A percentile compares a stretch with the other conserved stretches of the same genome.
Evolutionary conservation across 2,797 vertebrate genomes (phyloP).

Genomic region (Mareca strepera): DNA sequence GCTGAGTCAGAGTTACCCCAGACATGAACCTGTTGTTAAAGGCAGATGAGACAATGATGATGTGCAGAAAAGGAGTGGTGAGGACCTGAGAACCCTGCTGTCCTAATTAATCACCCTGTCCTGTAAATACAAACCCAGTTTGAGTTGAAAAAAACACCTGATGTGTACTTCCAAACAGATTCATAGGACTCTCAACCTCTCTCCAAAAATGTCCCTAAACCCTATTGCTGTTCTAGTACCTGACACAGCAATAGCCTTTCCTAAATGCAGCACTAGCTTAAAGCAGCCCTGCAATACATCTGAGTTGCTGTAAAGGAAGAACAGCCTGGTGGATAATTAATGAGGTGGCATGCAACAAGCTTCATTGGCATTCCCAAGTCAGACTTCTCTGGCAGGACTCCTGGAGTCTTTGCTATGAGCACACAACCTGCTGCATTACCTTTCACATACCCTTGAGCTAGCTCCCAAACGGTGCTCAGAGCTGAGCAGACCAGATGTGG

Average conservation of each 20-base stretch:
- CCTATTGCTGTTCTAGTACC: not conserved
- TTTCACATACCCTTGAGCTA: not conserved
- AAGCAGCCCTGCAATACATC: not conserved
- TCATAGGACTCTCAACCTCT: not conserved
- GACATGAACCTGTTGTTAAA: not conserved
- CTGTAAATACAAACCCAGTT: not conserved
- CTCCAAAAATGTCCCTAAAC: not conserved
- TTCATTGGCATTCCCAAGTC: not conserved
- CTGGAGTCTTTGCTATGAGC: not conserved
- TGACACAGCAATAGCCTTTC: not conserved
- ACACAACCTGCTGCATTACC: not conserved
- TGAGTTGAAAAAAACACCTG: not conserved
- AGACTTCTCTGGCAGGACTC: not conserved
- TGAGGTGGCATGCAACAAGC: not conserved
- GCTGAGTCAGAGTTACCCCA: conserved; percentile 25
- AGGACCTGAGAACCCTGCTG: not conserved
- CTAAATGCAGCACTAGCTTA: not conserved
- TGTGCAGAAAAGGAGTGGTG: not conserved
- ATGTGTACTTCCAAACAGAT: not conserved
- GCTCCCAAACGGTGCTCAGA: not conserved
- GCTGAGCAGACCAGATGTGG: not conserved
- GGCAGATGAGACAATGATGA: not conserved
- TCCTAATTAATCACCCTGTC: not conserved
- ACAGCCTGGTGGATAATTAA: not conserved
- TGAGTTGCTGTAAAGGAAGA: not conserved